Conservation (phyloP, 1,140 invertebrate species). For the Anadara kagoshimensis region DNA sequence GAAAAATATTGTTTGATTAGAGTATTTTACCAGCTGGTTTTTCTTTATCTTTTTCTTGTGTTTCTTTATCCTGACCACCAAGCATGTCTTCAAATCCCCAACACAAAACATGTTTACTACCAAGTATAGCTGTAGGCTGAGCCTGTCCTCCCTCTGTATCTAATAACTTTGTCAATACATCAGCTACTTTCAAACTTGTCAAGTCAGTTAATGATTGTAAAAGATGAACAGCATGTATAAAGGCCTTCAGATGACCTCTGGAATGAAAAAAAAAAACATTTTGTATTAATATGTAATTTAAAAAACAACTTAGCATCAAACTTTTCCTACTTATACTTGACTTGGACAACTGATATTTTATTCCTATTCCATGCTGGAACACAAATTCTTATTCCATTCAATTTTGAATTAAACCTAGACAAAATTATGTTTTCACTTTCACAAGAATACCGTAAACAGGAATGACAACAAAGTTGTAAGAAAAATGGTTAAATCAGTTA, state of each 20-base stretch:
- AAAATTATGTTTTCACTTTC: no score
- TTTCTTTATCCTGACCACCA: slow-evolving; percentile 47
- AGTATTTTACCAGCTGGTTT: slow-evolving; percentile 7
- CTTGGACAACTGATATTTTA: no score
- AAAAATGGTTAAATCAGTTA: no score
- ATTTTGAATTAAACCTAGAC: no score
- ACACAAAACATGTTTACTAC: slow-evolving; percentile 66
- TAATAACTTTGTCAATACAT: slow-evolving; percentile 64
- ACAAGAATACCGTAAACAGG: no score
- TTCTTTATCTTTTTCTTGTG: slow-evolving; percentile 62
- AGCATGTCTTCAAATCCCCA: slow-evolving; percentile 73
- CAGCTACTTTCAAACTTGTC: slow-evolving; percentile 55
- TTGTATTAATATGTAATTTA: not conserved
- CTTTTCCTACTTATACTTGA: no score
- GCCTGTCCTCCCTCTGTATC: slow-evolving; percentile 67
- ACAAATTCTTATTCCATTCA: no score
- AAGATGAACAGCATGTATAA: slow-evolving; percentile 71
- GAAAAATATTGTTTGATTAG: no score
- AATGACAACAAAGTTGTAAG: no score
- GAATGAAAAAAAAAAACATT: slow-evolving; percentile 44
- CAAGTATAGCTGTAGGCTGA: slow-evolving; percentile 59
- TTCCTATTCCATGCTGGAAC: no score
- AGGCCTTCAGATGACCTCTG: slow-evolving; percentile 70
- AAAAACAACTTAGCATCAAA: no score
- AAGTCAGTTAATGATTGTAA: slow-evolving; percentile 65